A percentile compares a stretch with the other conserved stretches of the same genome.
Conservation (phyloP, 1,140 invertebrate genomes). For the Trinorchestia longiramus region DNA sequence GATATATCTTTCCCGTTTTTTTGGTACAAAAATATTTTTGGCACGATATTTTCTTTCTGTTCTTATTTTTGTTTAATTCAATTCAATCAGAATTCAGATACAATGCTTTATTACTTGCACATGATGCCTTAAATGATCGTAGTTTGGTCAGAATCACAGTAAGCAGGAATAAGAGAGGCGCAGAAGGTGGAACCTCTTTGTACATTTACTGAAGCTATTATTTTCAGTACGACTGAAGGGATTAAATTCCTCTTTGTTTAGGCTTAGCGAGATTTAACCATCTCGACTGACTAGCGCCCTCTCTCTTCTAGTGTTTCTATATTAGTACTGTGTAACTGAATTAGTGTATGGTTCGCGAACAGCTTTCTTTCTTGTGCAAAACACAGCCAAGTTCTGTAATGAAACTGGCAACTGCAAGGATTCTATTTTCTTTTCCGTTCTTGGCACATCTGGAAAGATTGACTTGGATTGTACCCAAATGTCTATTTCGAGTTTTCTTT, state of each 20-base stretch:
- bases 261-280: constrained; percentile 37
- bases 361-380: background rate
- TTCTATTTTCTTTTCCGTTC: background rate
- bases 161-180: background rate
- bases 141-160: background rate
- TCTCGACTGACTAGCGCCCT: background rate
- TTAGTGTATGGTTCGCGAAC: no score
- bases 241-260: constrained; percentile 31
- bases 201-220: background rate
- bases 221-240: constrained; percentile 23
- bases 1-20: no score
- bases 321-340: background rate
- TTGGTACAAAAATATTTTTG: no score
- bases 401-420: background rate
- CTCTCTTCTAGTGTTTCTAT: background rate
- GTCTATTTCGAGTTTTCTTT: background rate
- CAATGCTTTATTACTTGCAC: background rate
- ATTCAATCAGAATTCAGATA: background rate
- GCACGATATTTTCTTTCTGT: background rate
- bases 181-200: background rate
- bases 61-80: background rate
- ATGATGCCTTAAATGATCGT: background rate
- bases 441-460: background rate
- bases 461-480: background rate
- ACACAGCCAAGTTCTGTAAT: background rate